phyloP scores from a whole-genome alignment of 2,113 vertebrate genomes.

The Cyanocitta stelleri region DNA sequence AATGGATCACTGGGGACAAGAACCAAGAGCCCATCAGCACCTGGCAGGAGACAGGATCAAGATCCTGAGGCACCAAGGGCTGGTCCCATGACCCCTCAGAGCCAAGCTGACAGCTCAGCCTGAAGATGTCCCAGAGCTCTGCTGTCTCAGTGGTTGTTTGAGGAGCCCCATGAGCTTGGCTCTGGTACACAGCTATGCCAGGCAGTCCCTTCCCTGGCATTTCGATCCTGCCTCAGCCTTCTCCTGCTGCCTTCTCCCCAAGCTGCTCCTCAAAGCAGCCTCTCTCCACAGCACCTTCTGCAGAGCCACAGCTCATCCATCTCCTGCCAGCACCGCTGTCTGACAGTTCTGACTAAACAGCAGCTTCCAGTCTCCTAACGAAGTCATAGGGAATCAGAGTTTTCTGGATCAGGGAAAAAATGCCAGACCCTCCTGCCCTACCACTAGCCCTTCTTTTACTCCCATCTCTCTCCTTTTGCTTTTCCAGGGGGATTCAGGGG shows the following conservation, averaged over 20 bases:
- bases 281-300: neutral
- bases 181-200: neutral
- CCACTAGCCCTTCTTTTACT: neutral
- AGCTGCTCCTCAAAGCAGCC: neutral
- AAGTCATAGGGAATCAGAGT: neutral
- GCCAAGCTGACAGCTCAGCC: neutral
- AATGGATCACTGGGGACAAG: too few relatives aligned
- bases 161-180: neutral
- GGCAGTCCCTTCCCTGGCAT: neutral
- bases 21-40: neutral
- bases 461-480: neutral
- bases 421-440: neutral
- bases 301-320: neutral
- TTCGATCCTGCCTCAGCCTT: neutral
- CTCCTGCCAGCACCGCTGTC: neutral
- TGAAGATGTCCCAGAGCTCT: neutral
- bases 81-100: neutral
- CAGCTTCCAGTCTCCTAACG: neutral
- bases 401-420: neutral
- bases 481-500: neutral
- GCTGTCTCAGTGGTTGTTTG: neutral
- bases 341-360: constrained; percentile 4
- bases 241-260: neutral
- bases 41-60: neutral
- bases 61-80: neutral